Base-by-base conservation (phyloP, 2,797 vertebrate species). In the Pipistrellus pygmaeus region DNA sequence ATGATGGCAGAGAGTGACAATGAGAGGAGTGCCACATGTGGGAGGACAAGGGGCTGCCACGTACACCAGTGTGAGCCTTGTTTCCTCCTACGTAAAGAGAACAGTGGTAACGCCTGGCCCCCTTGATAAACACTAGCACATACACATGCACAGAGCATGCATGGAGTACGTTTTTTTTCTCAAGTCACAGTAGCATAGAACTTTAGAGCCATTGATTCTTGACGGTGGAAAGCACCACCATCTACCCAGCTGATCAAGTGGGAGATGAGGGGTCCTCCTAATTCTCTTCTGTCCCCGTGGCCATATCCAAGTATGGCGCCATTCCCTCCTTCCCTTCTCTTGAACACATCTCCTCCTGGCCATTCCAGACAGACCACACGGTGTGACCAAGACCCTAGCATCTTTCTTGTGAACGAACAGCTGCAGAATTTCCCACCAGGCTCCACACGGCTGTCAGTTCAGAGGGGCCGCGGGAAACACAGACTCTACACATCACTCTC, bases 51-150 rank as follows among this genome's bases (percentile, higher is more conserved):
- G 57, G 8, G 6, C 3, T 6, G 44, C 32, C 41, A 30, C 0
- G 0, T 0, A 17, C 35, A 18, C 25, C 1, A 1, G 64, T 2
- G 5, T 12, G 25, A 32, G 38, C 21, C 53, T 68, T 38, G 35
- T 60, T 32, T 62, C 32, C 38, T 57, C 23, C 38, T 25, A 0
- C 0, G 14, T 21, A n/a, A 60, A 35, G 30, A 55, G 8, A 48
- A 57, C 6, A 51, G 17, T 32, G 60, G 17, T 23, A 35, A 32
- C n/a, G 38, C 71, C 8, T 41, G 6, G 38, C 32, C 15, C 21
- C 35, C 44, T 38, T 41, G 9, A 21, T 44, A 38, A 55, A 51
- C 17, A 57, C 27, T 0, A 41, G 30, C 20, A 46, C 1, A n/a
- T 32, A 32, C 48, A 27, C 13, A 13, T 15, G 20, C 85, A 35